These are phyloP conservation scores for Lagopus muta DNA, from an alignment of 2,113 vertebrate genomes.

Conservation along the genomic window DNA sequence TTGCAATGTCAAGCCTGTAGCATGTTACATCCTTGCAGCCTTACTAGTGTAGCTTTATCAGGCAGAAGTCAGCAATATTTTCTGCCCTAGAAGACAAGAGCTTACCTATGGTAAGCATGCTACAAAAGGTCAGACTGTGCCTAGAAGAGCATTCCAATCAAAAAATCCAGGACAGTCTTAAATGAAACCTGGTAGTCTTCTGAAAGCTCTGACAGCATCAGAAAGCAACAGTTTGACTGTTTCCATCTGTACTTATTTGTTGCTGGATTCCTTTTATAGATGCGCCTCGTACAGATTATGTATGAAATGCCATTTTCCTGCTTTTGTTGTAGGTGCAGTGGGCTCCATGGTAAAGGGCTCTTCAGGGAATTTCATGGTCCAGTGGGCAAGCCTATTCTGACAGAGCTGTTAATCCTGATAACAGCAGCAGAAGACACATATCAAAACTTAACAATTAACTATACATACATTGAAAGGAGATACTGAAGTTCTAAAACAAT, in stretches of 20 bases:
- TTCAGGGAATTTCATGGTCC: neutral
- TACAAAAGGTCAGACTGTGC: neutral
- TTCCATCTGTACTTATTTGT: conserved; percentile 14
- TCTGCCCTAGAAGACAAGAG: neutral
- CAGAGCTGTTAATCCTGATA: neutral
- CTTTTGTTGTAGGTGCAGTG: neutral
- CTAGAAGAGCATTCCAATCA: neutral
- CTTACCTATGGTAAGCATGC: neutral
- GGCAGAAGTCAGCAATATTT: neutral
- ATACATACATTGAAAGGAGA: rapidly evolving
- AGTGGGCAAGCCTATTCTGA: neutral
- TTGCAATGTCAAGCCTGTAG: neutral
- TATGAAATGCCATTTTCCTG: neutral
- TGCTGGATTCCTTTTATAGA: conserved; percentile 41
- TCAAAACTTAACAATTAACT: neutral
- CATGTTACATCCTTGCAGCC: neutral
- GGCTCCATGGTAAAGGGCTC: neutral
- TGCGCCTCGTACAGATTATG: neutral
- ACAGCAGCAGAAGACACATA: rapidly evolving
- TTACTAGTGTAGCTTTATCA: neutral
- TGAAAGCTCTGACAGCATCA: neutral
- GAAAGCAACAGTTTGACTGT: conserved; percentile 12
- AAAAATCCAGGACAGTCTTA: neutral
- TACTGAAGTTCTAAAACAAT: rapidly evolving
- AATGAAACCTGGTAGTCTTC: neutral